Evolutionary conservation across 2,888 invertebrate species (phyloP).

Genomic region (Xanthostigma xanthostigma): DNA sequence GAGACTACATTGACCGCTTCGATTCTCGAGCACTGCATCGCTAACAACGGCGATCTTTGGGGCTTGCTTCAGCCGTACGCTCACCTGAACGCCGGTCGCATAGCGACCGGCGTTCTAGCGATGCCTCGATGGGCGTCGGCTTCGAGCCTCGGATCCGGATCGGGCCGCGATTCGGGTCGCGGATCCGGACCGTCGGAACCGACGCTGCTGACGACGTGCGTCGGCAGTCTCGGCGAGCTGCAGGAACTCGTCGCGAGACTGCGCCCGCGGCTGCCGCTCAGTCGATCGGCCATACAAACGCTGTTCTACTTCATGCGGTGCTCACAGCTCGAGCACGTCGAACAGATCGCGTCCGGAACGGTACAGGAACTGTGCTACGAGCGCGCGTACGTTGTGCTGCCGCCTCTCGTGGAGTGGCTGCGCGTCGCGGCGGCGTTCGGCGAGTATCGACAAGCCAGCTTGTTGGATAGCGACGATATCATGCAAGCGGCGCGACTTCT

Average conservation of each 20-base stretch:
- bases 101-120: constrained; percentile 72
- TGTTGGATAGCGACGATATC: constrained; percentile 73
- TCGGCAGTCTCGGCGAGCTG: constrained; percentile 67
- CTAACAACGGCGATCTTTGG: constrained; percentile 78
- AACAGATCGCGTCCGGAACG: constrained; percentile 17
- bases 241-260: constrained; percentile 54
- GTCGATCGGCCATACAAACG: constrained; percentile 58
- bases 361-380: constrained; percentile 69
- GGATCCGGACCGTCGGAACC: constrained; percentile 41
- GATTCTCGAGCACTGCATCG: constrained; percentile 68
- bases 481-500: constrained; percentile 75
- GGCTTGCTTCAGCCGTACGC: constrained; percentile 81
- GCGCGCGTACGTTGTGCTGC: constrained; percentile 74
- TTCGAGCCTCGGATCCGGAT: constrained; percentile 32
- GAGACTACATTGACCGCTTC: constrained; percentile 58
- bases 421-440: constrained; percentile 72
- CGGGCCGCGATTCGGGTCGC: constrained; percentile 29
- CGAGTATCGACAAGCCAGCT: constrained; percentile 59
- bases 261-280: constrained; percentile 34
- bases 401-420: constrained; percentile 84
- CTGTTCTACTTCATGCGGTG: constrained; percentile 87
- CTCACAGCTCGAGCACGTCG: constrained; percentile 48
- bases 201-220: constrained; percentile 72
- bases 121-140: constrained; percentile 62
- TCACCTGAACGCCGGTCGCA: constrained; percentile 75